Evolutionary conservation across 2,113 vertebrate species (phyloP), one percentile per base, ranked within the genome.

Genomic region (Austrofundulus limnaeus): DNA sequence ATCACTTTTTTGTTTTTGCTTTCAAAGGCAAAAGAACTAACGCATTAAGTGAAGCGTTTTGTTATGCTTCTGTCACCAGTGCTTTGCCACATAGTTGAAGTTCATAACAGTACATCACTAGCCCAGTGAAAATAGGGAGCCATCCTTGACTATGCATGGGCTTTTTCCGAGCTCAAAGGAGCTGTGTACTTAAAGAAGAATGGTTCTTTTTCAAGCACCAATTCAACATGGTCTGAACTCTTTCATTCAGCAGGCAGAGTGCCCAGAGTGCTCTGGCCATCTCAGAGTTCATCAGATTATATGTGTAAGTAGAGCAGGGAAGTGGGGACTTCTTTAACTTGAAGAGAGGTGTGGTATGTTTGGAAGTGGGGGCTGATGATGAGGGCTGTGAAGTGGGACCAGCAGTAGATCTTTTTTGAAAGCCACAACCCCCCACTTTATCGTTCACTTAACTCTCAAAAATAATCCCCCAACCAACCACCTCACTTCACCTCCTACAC

Each of bases 291-390:
- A 77, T 78, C 72, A 77, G 43, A 66, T 68, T 67, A 71, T 67
- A 58, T 65, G 41, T 77, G 52, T 62, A 69, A 80, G 56, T 66
- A 61, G 47, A 52, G 38, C 20, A 21, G 9, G 68, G 16, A 46
- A 28, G 59, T 55, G 43, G 24, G 48, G 57, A 12, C 15, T 66
- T 55, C 65, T 75, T 77, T 68, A 77, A 56, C 17, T 41, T n/a
- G 24, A 66, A 34, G 65, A 80, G 87, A 53, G 61, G 50, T 17
- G 60, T 50, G 74, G 77, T 77, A 83, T 85, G 78, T 80, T 66
- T 79, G 41, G 55, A 77, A 72, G 68, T 71, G 45, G 70, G n/a
- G 49, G 43, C 56, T 79, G 76, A 80, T 78, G 68, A 74, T 78
- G 68, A 74, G 77, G 49, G 17, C 23, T 62, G 49, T 72, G 50